Evolutionary conservation across 2,113 vertebrate genomes (phyloP).

Genomic region (Dolichallabes microphthalmus): DNA sequence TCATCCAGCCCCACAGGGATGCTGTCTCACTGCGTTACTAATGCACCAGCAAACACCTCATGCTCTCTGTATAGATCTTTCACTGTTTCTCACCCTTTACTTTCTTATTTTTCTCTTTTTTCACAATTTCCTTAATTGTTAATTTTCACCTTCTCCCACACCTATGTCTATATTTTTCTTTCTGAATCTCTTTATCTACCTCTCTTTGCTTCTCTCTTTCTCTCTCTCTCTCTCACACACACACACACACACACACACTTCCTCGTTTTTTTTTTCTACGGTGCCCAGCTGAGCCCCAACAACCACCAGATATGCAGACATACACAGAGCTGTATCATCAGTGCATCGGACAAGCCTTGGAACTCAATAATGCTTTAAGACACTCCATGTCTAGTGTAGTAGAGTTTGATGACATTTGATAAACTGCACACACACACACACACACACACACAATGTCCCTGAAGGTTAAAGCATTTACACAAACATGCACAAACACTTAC

Average conservation of each 20-base stretch:
- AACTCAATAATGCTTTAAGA: background rate
- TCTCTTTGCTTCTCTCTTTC: background rate
- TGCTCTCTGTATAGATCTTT: slow-evolving; percentile 39
- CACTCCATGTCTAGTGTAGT: background rate
- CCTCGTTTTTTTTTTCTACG: slow-evolving; percentile 22
- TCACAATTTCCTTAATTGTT: background rate
- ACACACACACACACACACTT: background rate
- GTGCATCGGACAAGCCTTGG: slow-evolving; percentile 3
- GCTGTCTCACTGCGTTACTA: slow-evolving; percentile 76
- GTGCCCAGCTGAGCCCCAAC: slow-evolving; percentile 42
- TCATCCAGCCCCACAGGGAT: slow-evolving; percentile 71
- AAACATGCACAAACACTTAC: slow-evolving; percentile 66
- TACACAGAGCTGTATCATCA: slow-evolving; percentile 1
- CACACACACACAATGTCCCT: slow-evolving; percentile 57
- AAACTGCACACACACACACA: slow-evolving; percentile 28
- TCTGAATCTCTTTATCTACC: background rate
- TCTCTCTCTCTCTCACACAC: slow-evolving; percentile 20
- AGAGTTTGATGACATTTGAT: slow-evolving; percentile 33
- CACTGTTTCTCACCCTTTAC: background rate
- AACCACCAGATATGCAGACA: slow-evolving; percentile 11
- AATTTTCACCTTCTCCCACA: background rate
- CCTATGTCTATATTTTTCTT: background rate
- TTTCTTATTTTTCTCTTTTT: background rate
- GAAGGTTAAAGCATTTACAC: slow-evolving; percentile 60
- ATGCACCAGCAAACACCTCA: slow-evolving; percentile 70